These are phyloP conservation scores for Zosterops hypoxanthus DNA, from an alignment of 2,113 vertebrate species.

Conservation along the genomic window DNA sequence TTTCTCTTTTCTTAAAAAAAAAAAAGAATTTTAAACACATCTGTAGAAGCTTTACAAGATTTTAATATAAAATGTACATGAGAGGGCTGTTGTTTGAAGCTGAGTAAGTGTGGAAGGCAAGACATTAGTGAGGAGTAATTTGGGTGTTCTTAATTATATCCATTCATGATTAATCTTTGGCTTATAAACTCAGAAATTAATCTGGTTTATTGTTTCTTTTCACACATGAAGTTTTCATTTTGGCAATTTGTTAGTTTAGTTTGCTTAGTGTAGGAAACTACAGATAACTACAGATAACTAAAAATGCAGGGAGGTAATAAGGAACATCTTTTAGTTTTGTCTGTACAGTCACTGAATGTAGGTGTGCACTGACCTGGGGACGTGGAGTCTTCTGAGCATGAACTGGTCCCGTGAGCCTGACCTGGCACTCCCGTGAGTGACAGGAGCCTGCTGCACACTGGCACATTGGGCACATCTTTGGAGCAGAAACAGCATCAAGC, in stretches of 20 bases:
- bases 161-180: not conserved
- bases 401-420: not conserved
- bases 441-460: not conserved
- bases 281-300: not conserved
- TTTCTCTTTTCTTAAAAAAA: not conserved
- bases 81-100: conserved; percentile 22
- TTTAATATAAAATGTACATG: not conserved
- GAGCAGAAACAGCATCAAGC: not conserved
- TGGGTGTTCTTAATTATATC: conserved; percentile 8
- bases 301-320: not conserved
- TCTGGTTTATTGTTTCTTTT: not conserved
- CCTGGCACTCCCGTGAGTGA: not conserved
- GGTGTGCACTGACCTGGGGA: not conserved
- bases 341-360: rapidly evolving
- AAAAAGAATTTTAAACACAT: not conserved
- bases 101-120: not conserved
- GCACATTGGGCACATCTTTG: not conserved
- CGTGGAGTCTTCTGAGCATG: not conserved
- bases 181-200: not conserved
- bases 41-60: not conserved
- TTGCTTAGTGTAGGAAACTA: not conserved
- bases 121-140: conserved; percentile 28
- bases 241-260: not conserved
- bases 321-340: not conserved
- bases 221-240: not conserved